Conservation (phyloP, 2,888 invertebrate genomes). For the Philhelius pedissequus region DNA sequence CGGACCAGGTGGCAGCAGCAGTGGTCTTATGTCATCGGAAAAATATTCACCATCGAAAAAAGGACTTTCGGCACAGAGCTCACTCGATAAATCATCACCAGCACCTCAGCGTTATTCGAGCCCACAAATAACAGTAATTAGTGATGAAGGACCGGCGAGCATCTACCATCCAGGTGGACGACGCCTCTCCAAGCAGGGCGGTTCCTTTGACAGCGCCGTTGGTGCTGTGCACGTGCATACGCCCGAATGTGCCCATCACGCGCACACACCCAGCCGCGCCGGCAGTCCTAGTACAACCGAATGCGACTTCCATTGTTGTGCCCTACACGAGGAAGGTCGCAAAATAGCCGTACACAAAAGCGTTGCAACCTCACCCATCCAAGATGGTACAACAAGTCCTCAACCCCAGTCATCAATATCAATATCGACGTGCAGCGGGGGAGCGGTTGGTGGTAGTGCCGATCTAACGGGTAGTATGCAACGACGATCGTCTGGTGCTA, state of each 20-base stretch:
- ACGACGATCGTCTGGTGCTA: conserved; percentile 80
- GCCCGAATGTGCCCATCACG: conserved; percentile 87
- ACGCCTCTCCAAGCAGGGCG: conserved; percentile 82
- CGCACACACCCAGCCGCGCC: conserved; percentile 85
- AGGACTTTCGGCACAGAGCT: conserved; percentile 81
- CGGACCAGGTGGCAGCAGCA: conserved; percentile 75
- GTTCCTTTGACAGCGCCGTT: conserved; percentile 85
- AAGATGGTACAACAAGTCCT: conserved; percentile 86
- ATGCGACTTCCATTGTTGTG: conserved; percentile 97
- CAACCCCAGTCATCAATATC: conserved; percentile 81
- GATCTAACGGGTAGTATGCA: conserved; percentile 79
- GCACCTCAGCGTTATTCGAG: conserved; percentile 81
- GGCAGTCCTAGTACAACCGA: conserved; percentile 85
- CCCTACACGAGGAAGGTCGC: conserved; percentile 94
- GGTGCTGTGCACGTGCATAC: conserved; percentile 89
- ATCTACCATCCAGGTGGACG: conserved; percentile 78
- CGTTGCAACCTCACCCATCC: conserved; percentile 95
- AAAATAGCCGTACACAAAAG: conserved; percentile 95
- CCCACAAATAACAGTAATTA: conserved; percentile 96
- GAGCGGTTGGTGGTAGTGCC: conserved; percentile 71
- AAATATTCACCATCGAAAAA: conserved; percentile 79
- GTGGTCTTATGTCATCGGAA: conserved; percentile 76
- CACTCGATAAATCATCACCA: conserved; percentile 83
- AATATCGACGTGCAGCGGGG: conserved; percentile 73
- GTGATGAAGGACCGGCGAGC: conserved; percentile 90